Conservation (phyloP, 2,888 invertebrate species). For the Stenoptilia bipunctidactyla region DNA sequence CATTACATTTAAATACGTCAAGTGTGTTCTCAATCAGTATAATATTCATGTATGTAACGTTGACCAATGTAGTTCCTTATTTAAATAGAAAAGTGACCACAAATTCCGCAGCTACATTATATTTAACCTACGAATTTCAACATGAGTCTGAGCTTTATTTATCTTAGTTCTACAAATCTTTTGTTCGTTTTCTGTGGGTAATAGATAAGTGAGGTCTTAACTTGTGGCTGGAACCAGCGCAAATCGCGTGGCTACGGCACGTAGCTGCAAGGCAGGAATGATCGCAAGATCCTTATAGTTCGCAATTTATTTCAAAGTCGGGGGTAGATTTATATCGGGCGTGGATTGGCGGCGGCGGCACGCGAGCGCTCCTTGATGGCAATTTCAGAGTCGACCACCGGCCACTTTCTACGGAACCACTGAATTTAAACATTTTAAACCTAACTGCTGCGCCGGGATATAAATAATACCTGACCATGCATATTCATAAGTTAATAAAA, state of each 20-base stretch:
- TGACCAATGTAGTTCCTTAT: too few species aligned
- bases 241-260: conserved; percentile 25
- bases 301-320: conserved; percentile 56
- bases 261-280: conserved; percentile 24
- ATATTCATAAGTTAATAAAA: too few species aligned
- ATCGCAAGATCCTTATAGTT: conserved; percentile 47
- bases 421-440: neutral
- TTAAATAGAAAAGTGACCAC: too few species aligned
- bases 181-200: too few species aligned
- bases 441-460: neutral
- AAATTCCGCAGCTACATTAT: too few species aligned
- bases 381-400: neutral
- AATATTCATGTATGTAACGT: too few species aligned
- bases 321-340: conserved; percentile 58
- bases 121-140: too few species aligned
- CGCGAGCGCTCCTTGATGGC: conserved; percentile 32
- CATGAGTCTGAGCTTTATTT: neutral
- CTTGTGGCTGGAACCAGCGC: conserved; percentile 24
- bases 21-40: too few species aligned
- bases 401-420: neutral
- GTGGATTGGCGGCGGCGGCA: conserved; percentile 38
- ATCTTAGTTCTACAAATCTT: too few species aligned
- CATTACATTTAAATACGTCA: too few species aligned
- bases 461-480: neutral
- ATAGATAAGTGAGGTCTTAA: too few species aligned